These are phyloP conservation scores for Spea bombifrons DNA, from an alignment of 2,113 vertebrate genomes.

Conservation along the genomic window DNA sequence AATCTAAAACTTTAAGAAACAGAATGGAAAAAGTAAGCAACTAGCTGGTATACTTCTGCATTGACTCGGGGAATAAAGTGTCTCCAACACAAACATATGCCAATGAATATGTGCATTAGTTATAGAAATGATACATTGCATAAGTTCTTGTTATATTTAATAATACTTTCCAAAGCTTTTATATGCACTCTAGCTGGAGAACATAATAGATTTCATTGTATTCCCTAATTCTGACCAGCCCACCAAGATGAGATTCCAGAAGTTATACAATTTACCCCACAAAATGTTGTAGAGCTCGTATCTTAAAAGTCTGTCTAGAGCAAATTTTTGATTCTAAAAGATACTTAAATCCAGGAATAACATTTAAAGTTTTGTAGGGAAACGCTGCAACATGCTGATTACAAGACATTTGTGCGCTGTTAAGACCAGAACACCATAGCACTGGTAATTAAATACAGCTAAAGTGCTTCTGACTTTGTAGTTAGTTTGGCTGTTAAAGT, in stretches of 20 bases:
- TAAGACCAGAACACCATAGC: conserved; percentile 5
- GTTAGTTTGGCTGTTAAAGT: background rate
- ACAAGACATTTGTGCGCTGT: conserved; percentile 18
- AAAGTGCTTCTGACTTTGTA: conserved; percentile 7
- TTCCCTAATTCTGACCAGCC: background rate
- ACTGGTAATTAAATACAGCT: conserved; percentile 2
- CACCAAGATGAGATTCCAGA: background rate
- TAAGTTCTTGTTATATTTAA: background rate
- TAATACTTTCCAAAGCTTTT: background rate
- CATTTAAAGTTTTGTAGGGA: background rate
- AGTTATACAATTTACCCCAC: background rate
- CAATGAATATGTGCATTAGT: background rate
- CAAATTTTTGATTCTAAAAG: background rate
- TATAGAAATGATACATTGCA: background rate
- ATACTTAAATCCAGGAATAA: background rate
- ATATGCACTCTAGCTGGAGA: background rate
- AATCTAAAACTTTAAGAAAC: too few species aligned
- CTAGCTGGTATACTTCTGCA: background rate
- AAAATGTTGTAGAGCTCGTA: background rate
- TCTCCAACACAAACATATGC: background rate
- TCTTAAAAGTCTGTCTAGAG: background rate
- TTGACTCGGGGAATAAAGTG: background rate
- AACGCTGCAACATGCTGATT: background rate
- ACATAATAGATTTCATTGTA: background rate
- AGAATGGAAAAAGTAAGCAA: too few species aligned